Base-by-base conservation (phyloP, 2,797 vertebrate species). In the Dipus sagitta region DNA sequence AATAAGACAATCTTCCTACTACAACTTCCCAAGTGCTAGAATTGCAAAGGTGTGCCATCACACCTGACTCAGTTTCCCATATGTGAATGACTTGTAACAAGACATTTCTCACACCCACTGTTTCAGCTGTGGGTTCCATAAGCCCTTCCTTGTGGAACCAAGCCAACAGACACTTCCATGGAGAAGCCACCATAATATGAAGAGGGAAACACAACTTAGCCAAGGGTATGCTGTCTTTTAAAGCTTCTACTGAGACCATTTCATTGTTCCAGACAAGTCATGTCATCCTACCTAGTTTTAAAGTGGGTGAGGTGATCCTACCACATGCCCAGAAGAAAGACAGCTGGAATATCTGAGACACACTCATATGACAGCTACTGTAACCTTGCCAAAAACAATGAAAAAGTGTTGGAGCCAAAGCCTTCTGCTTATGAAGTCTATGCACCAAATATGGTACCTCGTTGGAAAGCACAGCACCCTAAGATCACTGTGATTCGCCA, bases 181-280 rank as follows among this genome's bases (percentile, higher is more conserved):
- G 17, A 88, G 10, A 77, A 7, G 5, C 34, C 42, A 47, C 18
- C 32, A 26, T 72, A 20, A 82, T 20, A 38, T 47, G 60, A 87
- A 85, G 58, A 88, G 64, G 58, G 9, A 85, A 80, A 78, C 9
- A 67, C 24, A 95, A 47, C 18, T 81, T 18, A 90, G 23, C 34
- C 84, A 84, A 92, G 24, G 32, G 14, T 52, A 28, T 23, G 0
- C 7, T 60, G 21, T 42, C 52, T 96, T 83, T 78, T 54, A 80
- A 92, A 88, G 68, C n/a, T 68, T 93, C 32, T 24, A 21, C 30
- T 34, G 75, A 71, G 75, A 70, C 38, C 88, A 72, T 76, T 92
- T 86, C 78, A 83, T 74, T 84, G 70, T 38, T 93, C 60, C 86
- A 71, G 90, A 71, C 30, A 83, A 92, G 80, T 92, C 86, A 84